A percentile compares a stretch with the other conserved stretches of the same genome.
phyloP scores from a whole-genome alignment of 2,113 vertebrate species.

The Paradisaea rubra region DNA sequence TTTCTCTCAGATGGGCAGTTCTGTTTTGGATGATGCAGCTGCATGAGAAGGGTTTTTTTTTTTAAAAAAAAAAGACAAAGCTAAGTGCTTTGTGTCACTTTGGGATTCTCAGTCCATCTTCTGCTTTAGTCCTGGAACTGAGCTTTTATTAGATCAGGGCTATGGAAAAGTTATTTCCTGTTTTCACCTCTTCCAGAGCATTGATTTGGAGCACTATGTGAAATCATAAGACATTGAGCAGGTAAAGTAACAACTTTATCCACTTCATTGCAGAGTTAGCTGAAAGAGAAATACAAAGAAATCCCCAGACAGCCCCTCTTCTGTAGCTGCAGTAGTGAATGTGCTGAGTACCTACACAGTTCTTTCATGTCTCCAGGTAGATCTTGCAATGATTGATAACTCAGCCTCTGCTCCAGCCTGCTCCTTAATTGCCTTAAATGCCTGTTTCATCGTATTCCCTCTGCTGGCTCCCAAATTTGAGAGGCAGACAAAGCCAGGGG shows the following conservation, averaged over 20 bases:
- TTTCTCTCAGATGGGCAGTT: background rate
- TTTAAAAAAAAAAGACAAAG: background rate
- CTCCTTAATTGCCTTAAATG: slow-evolving; percentile 31
- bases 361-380: background rate
- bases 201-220: background rate
- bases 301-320: background rate
- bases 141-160: background rate
- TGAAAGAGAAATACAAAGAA: background rate
- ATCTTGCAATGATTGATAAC: slow-evolving; percentile 18
- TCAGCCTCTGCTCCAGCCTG: slow-evolving; percentile 26
- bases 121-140: background rate
- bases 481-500: background rate
- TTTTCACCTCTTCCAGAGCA: background rate
- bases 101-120: background rate
- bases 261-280: background rate
- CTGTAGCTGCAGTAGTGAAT: background rate
- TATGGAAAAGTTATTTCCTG: background rate
- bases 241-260: background rate
- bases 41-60: background rate
- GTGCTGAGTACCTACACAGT: background rate
- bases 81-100: background rate
- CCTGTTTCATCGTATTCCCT: background rate
- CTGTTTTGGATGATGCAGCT: background rate
- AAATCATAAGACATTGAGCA: background rate
- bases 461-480: background rate